phyloP scores from a whole-genome alignment of 2,113 vertebrate species.

The Phocoena phocoena region DNA sequence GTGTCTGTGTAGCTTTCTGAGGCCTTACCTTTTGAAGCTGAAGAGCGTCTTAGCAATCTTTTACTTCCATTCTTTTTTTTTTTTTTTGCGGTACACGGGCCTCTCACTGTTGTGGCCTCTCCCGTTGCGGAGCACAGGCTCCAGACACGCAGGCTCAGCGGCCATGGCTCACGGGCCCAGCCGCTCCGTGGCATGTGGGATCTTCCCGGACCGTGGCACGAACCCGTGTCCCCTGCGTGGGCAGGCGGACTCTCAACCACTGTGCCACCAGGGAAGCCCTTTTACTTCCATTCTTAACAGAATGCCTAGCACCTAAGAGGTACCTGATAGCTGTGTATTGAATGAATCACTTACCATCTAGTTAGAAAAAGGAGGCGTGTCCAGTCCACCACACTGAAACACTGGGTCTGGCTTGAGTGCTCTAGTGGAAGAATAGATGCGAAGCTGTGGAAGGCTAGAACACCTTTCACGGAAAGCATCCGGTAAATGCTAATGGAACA shows the following conservation, averaged over 20 bases:
- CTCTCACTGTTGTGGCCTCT: too few relatives aligned
- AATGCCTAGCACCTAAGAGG: background rate
- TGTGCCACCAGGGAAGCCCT: too few relatives aligned
- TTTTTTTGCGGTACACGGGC: too few relatives aligned
- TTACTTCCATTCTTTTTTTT: background rate
- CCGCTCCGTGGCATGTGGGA: too few relatives aligned
- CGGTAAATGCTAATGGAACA: background rate
- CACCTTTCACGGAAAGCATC: background rate
- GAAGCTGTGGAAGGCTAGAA: background rate
- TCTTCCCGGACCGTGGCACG: too few relatives aligned
- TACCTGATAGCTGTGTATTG: background rate
- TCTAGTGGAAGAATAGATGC: background rate
- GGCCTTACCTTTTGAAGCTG: background rate
- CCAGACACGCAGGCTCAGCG: too few relatives aligned
- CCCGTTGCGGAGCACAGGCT: too few relatives aligned
- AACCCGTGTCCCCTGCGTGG: too few relatives aligned
- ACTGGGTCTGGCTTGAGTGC: background rate
- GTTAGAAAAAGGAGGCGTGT: background rate
- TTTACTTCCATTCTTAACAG: background rate
- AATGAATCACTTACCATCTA: background rate
- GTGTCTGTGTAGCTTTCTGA: background rate
- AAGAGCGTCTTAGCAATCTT: background rate
- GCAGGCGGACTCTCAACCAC: too few relatives aligned
- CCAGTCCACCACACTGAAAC: rapidly evolving
- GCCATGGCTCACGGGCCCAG: too few relatives aligned